A percentile compares a stretch with the other conserved stretches of the same genome.
These are phyloP conservation scores for Dendrolimus kikuchii DNA, from an alignment of 1,140 invertebrate species.

Conservation along the genomic window DNA sequence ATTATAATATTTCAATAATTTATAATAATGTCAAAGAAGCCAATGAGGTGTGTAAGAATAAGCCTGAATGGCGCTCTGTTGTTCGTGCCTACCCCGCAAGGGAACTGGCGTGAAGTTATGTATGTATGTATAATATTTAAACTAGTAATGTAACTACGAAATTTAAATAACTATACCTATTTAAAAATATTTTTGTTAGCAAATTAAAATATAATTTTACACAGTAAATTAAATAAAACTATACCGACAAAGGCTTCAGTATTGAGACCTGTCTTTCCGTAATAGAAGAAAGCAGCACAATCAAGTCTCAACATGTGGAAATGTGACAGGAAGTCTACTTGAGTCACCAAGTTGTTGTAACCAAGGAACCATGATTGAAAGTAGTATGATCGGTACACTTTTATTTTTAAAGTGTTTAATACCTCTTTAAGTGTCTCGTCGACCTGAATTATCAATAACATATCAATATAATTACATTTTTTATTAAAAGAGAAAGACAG, in stretches of 20 bases:
- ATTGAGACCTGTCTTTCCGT: constrained; percentile 35
- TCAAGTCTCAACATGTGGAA: constrained; percentile 28
- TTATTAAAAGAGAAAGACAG: no score
- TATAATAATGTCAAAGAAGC: no score
- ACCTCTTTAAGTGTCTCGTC: constrained; percentile 38
- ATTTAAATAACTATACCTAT: no score
- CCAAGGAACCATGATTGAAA: constrained; percentile 37
- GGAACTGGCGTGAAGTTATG: no score
- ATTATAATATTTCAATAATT: no score
- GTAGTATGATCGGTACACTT: constrained; percentile 40
- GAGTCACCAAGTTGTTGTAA: constrained; percentile 22
- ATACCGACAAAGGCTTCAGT: constrained; percentile 42
- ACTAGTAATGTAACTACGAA: no score
- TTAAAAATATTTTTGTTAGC: no score
- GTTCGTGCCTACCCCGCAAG: no score
- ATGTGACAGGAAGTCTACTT: constrained; percentile 41
- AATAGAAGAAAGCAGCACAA: constrained; percentile 49
- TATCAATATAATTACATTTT: no score
- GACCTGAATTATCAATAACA: constrained; percentile 26
- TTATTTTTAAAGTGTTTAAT: constrained; percentile 30
- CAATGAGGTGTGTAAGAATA: no score
- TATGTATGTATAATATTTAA: no score
- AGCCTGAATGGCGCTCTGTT: no score
- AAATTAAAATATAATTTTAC: not conserved
- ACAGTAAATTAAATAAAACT: not conserved